A percentile compares a stretch with the other conserved stretches of the same genome.
These are phyloP conservation scores for Falco punctatus DNA, from an alignment of 2,113 vertebrate species.

Conservation along the genomic window DNA sequence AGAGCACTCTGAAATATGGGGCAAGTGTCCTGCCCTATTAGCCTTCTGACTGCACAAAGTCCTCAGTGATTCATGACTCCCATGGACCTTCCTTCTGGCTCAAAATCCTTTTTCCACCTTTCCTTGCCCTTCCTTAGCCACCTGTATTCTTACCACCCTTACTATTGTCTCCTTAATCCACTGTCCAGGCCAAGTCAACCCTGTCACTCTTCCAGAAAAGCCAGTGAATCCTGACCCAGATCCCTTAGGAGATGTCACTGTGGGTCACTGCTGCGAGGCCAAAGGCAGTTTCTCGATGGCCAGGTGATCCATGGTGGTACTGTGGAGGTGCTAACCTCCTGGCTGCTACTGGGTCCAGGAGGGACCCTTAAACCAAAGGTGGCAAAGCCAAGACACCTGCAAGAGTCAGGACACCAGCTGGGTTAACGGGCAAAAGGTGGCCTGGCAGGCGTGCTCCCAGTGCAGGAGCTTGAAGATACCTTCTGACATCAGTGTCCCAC, in stretches of 20 bases:
- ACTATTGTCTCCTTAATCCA: not conserved
- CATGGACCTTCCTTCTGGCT: not conserved
- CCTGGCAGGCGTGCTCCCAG: not conserved
- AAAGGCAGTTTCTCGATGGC: not conserved
- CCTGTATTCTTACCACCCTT: not conserved
- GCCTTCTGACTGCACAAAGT: not conserved
- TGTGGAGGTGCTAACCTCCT: not conserved
- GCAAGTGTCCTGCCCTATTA: not conserved
- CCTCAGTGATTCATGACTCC: not conserved
- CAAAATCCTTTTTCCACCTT: not conserved
- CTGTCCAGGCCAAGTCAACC: not conserved
- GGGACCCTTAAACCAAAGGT: not conserved
- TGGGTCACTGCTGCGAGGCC: not conserved
- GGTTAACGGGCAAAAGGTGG: not conserved
- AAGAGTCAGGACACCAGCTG: not conserved
- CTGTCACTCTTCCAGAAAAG: not conserved
- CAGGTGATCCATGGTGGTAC: not conserved
- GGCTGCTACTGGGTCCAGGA: not conserved
- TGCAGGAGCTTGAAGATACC: not conserved
- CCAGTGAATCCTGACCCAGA: not conserved
- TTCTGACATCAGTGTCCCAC: not conserved
- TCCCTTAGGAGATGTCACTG: not conserved
- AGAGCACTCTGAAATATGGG: not conserved
- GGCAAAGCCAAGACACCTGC: not conserved
- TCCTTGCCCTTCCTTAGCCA: not conserved